phyloP scores from a whole-genome alignment of 1,140 invertebrate genomes.

The Cepaea nemoralis region DNA sequence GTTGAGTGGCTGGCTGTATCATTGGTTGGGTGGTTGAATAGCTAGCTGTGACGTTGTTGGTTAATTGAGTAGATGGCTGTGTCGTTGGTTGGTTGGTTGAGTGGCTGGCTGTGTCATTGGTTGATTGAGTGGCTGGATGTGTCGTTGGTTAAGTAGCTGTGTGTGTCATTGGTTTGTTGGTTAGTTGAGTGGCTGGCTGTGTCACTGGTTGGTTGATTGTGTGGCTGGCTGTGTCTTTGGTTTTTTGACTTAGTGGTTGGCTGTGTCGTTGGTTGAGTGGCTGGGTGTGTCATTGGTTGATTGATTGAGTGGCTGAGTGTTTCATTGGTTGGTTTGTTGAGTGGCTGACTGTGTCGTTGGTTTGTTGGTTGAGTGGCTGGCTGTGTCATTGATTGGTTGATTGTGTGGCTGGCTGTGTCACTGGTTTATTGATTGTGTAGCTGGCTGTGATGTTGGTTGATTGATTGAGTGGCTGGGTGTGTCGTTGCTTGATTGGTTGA shows the following conservation, averaged over 20 bases:
- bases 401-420: too few species aligned
- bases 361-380: too few species aligned
- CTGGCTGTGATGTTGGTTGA: too few species aligned
- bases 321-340: background rate
- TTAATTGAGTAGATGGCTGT: background rate
- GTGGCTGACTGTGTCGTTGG: too few species aligned
- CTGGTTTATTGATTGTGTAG: too few species aligned
- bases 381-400: too few species aligned
- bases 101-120: too few species aligned
- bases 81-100: too few species aligned
- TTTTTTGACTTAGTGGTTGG: background rate
- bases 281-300: background rate
- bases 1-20: background rate
- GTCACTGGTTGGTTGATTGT: background rate
- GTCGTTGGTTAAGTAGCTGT: background rate
- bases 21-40: background rate
- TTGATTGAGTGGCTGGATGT: too few species aligned
- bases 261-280: background rate
- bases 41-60: background rate
- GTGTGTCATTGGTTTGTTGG: background rate
- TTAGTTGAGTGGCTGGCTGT: background rate
- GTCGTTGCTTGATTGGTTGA: too few species aligned
- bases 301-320: conserved; percentile 14
- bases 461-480: too few species aligned
- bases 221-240: too few species aligned